These are phyloP conservation scores for Panopea generosa DNA, from an alignment of 2,888 invertebrate genomes.

Conservation along the genomic window DNA sequence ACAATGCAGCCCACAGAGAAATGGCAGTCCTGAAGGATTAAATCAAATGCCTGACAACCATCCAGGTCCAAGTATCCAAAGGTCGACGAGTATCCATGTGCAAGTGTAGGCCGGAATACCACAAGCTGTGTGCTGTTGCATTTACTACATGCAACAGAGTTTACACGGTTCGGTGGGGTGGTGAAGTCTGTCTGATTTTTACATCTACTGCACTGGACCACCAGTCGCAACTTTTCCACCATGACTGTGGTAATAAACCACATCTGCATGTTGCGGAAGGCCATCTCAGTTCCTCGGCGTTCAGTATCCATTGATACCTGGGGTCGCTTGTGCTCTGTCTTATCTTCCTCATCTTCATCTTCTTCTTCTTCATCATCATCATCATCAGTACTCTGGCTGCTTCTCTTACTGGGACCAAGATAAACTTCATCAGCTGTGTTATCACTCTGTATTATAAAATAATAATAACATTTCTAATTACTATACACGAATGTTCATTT, in stretches of 20 bases:
- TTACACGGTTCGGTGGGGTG: conserved; percentile 74
- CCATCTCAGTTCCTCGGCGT: conserved; percentile 82
- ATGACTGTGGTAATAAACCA: conserved; percentile 79
- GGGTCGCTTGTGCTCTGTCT: conserved; percentile 27
- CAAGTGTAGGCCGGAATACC: conserved; percentile 79
- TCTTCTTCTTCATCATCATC: conserved; percentile 29
- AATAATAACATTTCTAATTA: too few relatives aligned
- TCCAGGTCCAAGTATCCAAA: conserved; percentile 84
- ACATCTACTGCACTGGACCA: conserved; percentile 81
- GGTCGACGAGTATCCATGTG: conserved; percentile 81
- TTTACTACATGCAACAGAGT: conserved; percentile 77
- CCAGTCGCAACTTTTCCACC: conserved; percentile 75
- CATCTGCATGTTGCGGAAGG: conserved; percentile 79
- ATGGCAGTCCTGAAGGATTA: conserved; percentile 82
- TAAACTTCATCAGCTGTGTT: background rate
- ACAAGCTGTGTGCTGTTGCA: conserved; percentile 79
- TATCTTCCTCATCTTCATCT: conserved; percentile 15
- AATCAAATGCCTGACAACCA: conserved; percentile 83
- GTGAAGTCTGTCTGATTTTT: conserved; percentile 77
- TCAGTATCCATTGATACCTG: conserved; percentile 56
- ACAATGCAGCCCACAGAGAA: conserved; percentile 82
- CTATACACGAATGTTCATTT: too few relatives aligned
- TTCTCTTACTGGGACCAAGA: too few relatives aligned
- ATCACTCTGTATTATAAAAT: conserved; percentile 12
- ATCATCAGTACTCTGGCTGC: background rate